Percentiles rank a stretch among this genome's conserved stretches.
Evolutionary conservation across 1,140 invertebrate genomes (phyloP).

Genomic region (Bombus ignitus): DNA sequence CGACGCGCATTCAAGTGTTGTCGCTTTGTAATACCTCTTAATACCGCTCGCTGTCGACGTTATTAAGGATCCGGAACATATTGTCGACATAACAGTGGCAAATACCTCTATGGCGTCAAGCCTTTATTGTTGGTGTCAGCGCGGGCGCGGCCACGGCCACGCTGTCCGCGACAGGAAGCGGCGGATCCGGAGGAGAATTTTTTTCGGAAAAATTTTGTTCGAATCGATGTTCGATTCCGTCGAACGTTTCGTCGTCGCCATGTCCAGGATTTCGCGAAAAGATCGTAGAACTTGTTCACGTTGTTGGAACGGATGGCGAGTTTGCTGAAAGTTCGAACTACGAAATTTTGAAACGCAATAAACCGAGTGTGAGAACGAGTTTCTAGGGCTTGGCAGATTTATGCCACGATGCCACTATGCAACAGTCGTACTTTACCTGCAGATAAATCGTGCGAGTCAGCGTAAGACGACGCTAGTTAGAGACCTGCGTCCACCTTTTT

Average conservation of each 20-base stretch:
- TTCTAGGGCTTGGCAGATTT: conserved; percentile 45
- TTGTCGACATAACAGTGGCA: conserved; percentile 75
- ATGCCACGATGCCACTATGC: conserved; percentile 49
- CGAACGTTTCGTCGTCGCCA: neutral
- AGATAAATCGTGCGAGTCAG: conserved; percentile 76
- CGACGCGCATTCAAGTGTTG: conserved; percentile 81
- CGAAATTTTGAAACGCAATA: conserved; percentile 30
- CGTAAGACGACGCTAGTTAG: conserved; percentile 75
- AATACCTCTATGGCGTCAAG: conserved; percentile 71
- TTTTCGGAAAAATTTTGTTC: neutral
- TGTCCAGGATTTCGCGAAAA: neutral
- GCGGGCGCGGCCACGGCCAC: neutral
- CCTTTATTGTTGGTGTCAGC: conserved; percentile 64
- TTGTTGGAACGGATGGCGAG: too few relatives aligned
- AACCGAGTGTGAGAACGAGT: conserved; percentile 63
- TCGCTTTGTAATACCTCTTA: conserved; percentile 80
- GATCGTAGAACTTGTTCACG: too few relatives aligned
- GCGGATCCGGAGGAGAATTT: conserved; percentile 15
- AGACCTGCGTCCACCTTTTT: conserved; percentile 73
- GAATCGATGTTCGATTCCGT: neutral
- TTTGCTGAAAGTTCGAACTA: too few relatives aligned
- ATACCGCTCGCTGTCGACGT: conserved; percentile 79
- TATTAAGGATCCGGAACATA: conserved; percentile 79
- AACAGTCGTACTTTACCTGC: conserved; percentile 65
- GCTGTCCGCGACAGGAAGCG: conserved; percentile 40